phyloP scores from a whole-genome alignment of 1,140 invertebrate species.

The Maniola jurtina region DNA sequence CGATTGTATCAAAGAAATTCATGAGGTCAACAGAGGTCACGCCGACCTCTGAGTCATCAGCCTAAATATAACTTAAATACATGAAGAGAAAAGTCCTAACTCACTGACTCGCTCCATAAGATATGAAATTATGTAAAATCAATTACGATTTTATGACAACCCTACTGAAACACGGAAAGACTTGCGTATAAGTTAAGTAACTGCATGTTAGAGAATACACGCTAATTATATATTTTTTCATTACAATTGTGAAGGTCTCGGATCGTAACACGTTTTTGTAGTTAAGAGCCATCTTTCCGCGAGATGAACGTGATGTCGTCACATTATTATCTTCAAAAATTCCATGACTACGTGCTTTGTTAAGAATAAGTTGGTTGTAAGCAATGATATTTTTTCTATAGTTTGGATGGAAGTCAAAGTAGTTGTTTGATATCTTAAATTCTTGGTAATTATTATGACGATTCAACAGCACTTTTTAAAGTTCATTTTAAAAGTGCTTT shows the following conservation, averaged over 20 bases:
- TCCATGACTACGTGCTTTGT: constrained; percentile 2
- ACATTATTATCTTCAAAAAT: constrained; percentile 1
- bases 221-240: constrained; percentile 28
- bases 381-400: not conserved
- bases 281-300: constrained; percentile 17
- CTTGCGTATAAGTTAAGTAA: constrained; percentile 23
- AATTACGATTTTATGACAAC: not conserved
- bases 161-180: constrained; percentile 38
- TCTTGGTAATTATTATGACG: no score
- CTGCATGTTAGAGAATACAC: constrained; percentile 16
- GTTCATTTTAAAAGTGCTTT: no score
- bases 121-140: no score
- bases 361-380: not conserved
- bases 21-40: no score
- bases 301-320: not conserved
- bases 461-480: no score
- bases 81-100: no score
- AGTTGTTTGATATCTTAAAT: no score
- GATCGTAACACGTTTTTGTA: constrained; percentile 18
- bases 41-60: no score
- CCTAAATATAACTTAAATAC: no score
- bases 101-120: no score
- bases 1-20: no score
- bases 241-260: constrained; percentile 26
- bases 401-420: no score